Evolutionary conservation across 2,888 invertebrate genomes (phyloP).

Genomic region (Metacarcinus magister): DNA sequence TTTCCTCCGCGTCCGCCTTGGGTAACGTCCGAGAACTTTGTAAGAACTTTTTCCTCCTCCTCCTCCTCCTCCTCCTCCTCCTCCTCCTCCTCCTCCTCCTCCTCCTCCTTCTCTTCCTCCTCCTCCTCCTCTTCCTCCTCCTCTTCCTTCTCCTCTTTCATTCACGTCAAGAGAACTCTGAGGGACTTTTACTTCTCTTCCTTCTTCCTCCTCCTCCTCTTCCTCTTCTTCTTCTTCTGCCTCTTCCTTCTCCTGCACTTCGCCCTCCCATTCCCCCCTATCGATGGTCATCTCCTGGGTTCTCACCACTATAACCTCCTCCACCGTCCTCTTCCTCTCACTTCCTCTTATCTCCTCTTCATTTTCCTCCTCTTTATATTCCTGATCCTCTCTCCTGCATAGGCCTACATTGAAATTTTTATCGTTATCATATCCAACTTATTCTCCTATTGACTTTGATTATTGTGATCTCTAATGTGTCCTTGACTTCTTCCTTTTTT

Average conservation of each 20-base stretch:
- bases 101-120: neutral
- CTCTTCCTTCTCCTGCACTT: neutral
- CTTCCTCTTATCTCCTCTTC: neutral
- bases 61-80: conserved; percentile 26
- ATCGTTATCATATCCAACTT: neutral
- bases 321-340: neutral
- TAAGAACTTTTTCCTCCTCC: neutral
- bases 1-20: neutral
- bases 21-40: neutral
- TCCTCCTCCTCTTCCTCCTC: conserved; percentile 1
- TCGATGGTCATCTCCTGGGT: neutral
- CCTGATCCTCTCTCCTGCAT: neutral
- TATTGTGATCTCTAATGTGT: neutral
- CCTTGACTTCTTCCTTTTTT: neutral
- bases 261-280: neutral
- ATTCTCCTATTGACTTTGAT: neutral
- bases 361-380: neutral
- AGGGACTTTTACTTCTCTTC: neutral
- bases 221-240: neutral
- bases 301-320: conserved; percentile 32
- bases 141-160: neutral
- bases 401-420: neutral
- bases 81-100: neutral
- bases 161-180: conserved; percentile 46
- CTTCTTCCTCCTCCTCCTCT: neutral